Evolutionary conservation across 2,113 vertebrate species (phyloP).

Genomic region (Psittacus erithacus): DNA sequence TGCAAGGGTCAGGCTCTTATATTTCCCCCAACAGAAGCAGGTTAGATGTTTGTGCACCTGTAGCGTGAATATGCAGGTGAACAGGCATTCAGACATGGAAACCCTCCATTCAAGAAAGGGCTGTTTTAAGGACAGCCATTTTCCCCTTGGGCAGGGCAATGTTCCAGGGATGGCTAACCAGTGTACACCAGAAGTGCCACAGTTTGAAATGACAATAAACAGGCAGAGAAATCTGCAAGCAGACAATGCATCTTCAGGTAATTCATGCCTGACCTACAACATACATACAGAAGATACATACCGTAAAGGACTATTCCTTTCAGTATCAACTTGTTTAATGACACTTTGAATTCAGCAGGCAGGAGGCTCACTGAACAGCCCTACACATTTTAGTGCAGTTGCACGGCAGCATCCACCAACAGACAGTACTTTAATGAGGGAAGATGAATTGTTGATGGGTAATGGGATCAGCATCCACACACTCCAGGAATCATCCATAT

Average conservation of each 20-base stretch:
- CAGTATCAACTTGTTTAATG: background rate
- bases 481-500: background rate
- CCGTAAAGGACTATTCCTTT: background rate
- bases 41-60: background rate
- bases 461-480: accelerated
- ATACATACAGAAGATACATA: background rate
- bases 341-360: background rate
- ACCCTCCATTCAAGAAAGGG: background rate
- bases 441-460: background rate
- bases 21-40: background rate
- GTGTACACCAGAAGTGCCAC: background rate
- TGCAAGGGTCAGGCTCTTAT: background rate
- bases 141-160: background rate
- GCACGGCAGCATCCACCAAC: accelerated
- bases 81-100: background rate
- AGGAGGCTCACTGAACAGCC: background rate
- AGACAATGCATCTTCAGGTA: background rate
- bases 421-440: background rate
- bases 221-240: background rate
- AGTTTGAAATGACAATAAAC: background rate
- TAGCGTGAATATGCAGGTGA: accelerated
- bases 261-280: background rate
- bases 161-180: background rate
- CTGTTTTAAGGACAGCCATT: background rate
- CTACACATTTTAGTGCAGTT: background rate